phyloP scores from a whole-genome alignment of 2,113 vertebrate species.

The Menidia beryllina region DNA sequence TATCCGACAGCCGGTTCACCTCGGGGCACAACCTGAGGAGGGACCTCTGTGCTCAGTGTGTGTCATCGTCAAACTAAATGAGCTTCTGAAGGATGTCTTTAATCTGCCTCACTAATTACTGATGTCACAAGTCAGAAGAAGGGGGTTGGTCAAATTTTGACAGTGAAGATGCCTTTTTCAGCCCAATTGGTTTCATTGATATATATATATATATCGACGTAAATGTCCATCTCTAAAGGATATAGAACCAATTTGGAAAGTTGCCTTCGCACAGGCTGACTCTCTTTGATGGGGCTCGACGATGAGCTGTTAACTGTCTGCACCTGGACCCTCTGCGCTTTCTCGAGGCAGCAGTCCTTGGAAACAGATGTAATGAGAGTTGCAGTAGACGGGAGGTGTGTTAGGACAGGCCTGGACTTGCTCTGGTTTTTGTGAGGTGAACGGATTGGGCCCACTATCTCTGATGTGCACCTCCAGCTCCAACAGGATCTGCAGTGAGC shows the following conservation, averaged over 20 bases:
- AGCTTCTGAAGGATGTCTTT: conserved; percentile 16
- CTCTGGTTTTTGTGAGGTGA: conserved; percentile 89
- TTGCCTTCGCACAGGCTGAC: not conserved
- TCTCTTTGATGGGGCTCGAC: not conserved
- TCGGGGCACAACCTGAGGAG: not conserved
- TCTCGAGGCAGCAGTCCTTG: conserved; percentile 77
- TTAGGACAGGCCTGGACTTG: conserved; percentile 92
- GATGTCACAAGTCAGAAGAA: not conserved
- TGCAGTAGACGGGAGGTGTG: conserved; percentile 87
- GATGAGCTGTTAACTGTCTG: conserved; percentile 49
- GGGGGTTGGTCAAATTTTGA: not conserved
- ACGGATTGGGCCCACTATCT: conserved; percentile 86
- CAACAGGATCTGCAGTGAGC: conserved; percentile 87
- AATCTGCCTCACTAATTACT: conserved; percentile 18
- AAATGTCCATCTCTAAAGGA: not conserved
- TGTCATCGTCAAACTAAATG: conserved; percentile 10
- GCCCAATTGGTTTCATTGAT: not conserved
- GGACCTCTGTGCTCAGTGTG: not conserved
- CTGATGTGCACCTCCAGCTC: conserved; percentile 86
- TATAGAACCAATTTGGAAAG: not conserved
- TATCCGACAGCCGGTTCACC: conserved; percentile 7
- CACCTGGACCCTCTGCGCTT: conserved; percentile 53
- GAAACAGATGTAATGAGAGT: conserved; percentile 86
- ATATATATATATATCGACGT: not conserved
- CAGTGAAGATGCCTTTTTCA: not conserved